A percentile compares a stretch with the other conserved stretches of the same genome.
Conservation (phyloP, 2,797 vertebrate genomes). For the Sebastes taczanowskii region DNA sequence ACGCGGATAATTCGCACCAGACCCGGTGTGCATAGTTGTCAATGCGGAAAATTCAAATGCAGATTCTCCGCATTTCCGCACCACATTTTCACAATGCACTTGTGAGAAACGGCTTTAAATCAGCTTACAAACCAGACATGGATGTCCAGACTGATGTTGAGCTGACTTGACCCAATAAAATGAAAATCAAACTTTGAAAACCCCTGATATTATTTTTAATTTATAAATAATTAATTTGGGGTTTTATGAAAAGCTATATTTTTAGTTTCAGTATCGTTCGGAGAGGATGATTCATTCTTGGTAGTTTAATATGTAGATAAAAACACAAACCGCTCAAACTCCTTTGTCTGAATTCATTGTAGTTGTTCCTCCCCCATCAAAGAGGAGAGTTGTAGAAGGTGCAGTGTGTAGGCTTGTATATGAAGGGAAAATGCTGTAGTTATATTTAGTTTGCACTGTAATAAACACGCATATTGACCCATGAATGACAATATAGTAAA, state of each 20-base stretch:
- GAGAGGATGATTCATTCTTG: not conserved
- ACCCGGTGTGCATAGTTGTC: too few relatives aligned
- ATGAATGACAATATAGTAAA: not conserved
- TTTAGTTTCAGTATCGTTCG: not conserved
- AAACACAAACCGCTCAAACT: not conserved
- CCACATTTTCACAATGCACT: too few relatives aligned
- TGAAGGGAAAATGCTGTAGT: not conserved
- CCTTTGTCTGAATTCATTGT: not conserved
- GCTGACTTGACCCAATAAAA: not conserved
- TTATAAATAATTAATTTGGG: not conserved
- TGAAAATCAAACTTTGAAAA: not conserved
- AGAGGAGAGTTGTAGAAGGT: constrained; percentile 8
- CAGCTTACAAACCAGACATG: not conserved
- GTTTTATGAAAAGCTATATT: not conserved
- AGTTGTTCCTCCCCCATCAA: not conserved
- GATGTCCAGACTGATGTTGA: not conserved
- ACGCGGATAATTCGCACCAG: too few relatives aligned
- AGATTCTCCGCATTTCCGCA: too few relatives aligned
- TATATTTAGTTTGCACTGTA: constrained; percentile 2
- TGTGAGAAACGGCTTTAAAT: not conserved
- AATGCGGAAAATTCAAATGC: too few relatives aligned
- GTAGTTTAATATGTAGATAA: not conserved
- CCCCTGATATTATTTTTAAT: not conserved
- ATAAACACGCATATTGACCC: not conserved
- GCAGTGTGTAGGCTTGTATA: not conserved